A percentile compares a stretch with the other conserved stretches of the same genome.
phyloP scores from a whole-genome alignment of 2,113 vertebrate genomes.

The Oryzias woworae region DNA sequence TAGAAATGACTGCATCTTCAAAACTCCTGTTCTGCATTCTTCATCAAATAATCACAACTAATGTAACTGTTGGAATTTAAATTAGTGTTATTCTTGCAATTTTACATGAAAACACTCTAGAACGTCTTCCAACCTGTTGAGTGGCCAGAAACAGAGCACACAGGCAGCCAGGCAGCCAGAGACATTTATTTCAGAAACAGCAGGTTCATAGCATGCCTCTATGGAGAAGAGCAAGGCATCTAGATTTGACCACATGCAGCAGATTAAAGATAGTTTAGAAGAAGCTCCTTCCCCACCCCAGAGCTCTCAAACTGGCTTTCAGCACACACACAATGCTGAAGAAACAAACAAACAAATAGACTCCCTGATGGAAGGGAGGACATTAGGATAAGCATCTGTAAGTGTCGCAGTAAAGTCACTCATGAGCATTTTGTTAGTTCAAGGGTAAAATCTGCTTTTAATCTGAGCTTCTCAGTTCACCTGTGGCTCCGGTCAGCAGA shows the following conservation, averaged over 20 bases:
- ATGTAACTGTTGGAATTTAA: too few species aligned
- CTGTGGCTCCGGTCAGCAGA: constrained; percentile 78
- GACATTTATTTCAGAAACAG: constrained; percentile 59
- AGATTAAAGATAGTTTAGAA: constrained; percentile 59
- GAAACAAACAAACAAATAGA: constrained; percentile 31
- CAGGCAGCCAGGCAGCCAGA: constrained; percentile 49
- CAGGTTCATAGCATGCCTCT: constrained; percentile 76
- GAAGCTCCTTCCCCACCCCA: constrained; percentile 39
- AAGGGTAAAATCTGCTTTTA: constrained; percentile 57
- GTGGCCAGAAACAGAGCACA: constrained; percentile 62
- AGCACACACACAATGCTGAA: constrained; percentile 60
- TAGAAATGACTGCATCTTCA: too few species aligned
- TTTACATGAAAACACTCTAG: too few species aligned
- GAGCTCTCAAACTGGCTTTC: constrained; percentile 54
- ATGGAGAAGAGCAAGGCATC: constrained; percentile 71
- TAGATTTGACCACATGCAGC: constrained; percentile 77
- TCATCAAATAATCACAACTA: too few species aligned
- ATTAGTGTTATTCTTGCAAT: too few species aligned
- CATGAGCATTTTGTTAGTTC: constrained; percentile 74
- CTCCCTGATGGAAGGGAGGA: constrained; percentile 56
- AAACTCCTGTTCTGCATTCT: too few species aligned
- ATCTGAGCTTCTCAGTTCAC: constrained; percentile 71
- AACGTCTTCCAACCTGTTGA: constrained; percentile 33
- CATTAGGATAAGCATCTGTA: constrained; percentile 63
- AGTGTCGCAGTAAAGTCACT: constrained; percentile 74